These are phyloP conservation scores for Scytalopus superciliaris DNA, from an alignment of 2,113 vertebrate genomes.

Conservation along the genomic window DNA sequence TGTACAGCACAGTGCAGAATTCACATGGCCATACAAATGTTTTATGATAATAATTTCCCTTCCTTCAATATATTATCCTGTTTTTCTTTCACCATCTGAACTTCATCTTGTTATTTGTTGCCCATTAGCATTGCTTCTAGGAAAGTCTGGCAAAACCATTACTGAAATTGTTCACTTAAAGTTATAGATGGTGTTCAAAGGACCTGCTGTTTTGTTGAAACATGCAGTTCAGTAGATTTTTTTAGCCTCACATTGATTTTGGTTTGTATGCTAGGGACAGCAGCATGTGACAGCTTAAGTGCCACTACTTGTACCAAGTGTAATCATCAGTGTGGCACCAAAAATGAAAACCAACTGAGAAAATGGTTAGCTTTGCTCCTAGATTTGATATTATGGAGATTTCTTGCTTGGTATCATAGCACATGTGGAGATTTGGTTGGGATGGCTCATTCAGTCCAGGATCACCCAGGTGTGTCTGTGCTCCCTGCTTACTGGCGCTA, in stretches of 20 bases:
- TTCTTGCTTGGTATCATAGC: background rate
- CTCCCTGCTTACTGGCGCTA: background rate
- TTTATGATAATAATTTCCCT: background rate
- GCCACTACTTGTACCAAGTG: background rate
- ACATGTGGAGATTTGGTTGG: background rate
- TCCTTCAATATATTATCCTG: background rate
- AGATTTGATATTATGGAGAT: background rate
- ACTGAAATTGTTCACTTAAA: background rate
- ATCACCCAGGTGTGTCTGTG: background rate
- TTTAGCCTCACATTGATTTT: background rate
- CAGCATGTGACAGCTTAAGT: background rate
- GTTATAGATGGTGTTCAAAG: background rate
- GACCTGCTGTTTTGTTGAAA: background rate
- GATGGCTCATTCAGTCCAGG: background rate
- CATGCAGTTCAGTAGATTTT: background rate
- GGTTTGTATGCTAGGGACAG: background rate
- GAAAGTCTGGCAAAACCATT: background rate
- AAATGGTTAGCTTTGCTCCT: background rate
- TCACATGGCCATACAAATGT: background rate
- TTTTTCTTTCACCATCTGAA: background rate
- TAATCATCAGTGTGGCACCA: background rate
- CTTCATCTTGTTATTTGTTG: constrained; percentile 15
- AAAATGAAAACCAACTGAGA: constrained; percentile 9
- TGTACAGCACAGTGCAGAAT: background rate
- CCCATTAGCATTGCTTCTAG: background rate